Evolutionary conservation across 2,888 invertebrate species (phyloP), one percentile per base, ranked within the genome.

Genomic region (Melitaea athalia): DNA sequence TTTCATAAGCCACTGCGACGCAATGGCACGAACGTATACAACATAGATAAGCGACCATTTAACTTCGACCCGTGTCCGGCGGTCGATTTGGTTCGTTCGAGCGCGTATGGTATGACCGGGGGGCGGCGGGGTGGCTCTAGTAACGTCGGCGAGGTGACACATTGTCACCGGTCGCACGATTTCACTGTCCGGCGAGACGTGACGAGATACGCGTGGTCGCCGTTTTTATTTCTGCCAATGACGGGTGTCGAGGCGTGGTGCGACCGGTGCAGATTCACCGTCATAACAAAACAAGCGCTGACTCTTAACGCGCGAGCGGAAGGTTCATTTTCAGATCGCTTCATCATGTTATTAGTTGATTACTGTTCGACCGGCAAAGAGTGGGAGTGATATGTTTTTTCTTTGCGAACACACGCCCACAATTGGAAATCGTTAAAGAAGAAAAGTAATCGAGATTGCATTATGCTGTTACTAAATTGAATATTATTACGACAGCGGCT

Each of bases 211-310:
- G 92, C 91, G 91, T 90, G 89, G 89, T 87, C 86, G 89, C 86
- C 87, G 91, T 92, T 92, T 92, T 92, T 92, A 92, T 92, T 91
- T 92, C 92, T 92, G 92, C 92, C 92, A 92, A 92, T 92, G 92
- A 91, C 91, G 88, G 86, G 89, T 90, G 90, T 86, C 86, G 91
- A 91, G 92, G 92, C 92, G 92, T 91, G 92, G 92, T 92, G 82
- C 61, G 66, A 55, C 61, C 61, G 82, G 80, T 85, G 84, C 81
- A 81, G 81, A 84, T 82, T 79, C 76, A 74, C 85, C 72, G 74
- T 71, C 55, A 50, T 33, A 57, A 50, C 67, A 78, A 75, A 84
- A 53, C 68, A 71, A 71, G 59, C 65, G 67, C 61, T 77, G 70
- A 72, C 78, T 81, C 81, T 82, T 91, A 89, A 84, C 75, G 31